Evolutionary conservation across 2,888 invertebrate genomes (phyloP), one percentile per base, ranked within the genome.

Genomic region (Agonopterix alstromeriana): DNA sequence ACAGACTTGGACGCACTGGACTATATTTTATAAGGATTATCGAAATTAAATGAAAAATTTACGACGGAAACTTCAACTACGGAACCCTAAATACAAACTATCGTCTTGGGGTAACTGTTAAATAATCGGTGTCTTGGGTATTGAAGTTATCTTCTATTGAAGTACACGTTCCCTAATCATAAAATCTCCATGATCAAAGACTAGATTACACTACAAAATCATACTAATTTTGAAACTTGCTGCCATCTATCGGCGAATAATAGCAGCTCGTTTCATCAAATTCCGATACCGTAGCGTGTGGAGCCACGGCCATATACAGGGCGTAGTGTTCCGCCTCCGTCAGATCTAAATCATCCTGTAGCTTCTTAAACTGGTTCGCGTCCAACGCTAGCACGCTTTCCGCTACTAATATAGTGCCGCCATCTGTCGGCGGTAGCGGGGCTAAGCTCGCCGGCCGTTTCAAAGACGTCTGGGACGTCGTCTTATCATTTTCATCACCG

Each of bases 241-340:
- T 93, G 47, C 92, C 94, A 73, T 96, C 96, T 4, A 96, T 92
- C 8, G 95, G 94, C 36, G 95, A 94, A 70, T 96, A 96, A 71
- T 95, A 96, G 74, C 94, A 95, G 43, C 95, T 95, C 67, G 93
- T 93, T 63, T 97, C 97, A 58, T 97, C 97, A 69, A 96, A 96
- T 74, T 97, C 96, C 8, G 96, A 96, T 27, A 90, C 93, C 0
- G 96, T 96, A 12, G 96, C 96, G 70, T 93, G 94, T 1, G 96
- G 96, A 9, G 96, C 95, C 70, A 96, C 92, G 48, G 94, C 93
- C 63, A 95, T 96, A 62, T 97, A 97, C 51, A 97, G 77, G 36
- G 96, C 96, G 74, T 95, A 96, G 70, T 96, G 95, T 66, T 97
- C 97, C 0, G 95, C 96, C 60, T 96, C 96, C 0, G 96, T 96